These are phyloP conservation scores for Anadara kagoshimensis DNA, from an alignment of 1,140 invertebrate genomes.

Conservation along the genomic window DNA sequence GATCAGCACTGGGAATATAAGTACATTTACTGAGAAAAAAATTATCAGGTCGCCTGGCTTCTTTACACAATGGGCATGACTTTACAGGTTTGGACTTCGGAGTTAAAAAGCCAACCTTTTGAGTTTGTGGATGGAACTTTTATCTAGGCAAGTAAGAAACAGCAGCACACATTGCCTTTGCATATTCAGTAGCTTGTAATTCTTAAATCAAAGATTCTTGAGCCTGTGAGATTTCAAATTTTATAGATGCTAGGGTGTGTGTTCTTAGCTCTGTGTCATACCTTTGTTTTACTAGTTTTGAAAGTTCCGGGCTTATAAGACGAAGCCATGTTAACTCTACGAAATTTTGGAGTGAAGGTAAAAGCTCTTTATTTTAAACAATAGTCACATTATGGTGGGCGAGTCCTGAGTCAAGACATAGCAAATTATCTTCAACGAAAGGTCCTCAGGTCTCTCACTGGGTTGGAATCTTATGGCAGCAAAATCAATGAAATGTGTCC, in stretches of 20 bases:
- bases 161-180: conserved; percentile 5
- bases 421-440: conserved; percentile 47
- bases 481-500: conserved; percentile 44
- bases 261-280: conserved; percentile 45
- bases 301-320: conserved; percentile 2
- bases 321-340: conserved; percentile 34
- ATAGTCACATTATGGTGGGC: conserved; percentile 28
- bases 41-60: conserved; percentile 10
- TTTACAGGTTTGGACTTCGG: background rate
- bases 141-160: background rate
- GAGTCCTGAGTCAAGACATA: conserved; percentile 15
- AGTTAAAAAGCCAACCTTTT: background rate
- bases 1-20: conserved; percentile 8
- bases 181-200: background rate
- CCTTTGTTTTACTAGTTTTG: conserved; percentile 19
- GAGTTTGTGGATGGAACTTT: conserved; percentile 17
- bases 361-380: conserved; percentile 38
- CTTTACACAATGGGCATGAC: conserved; percentile 22
- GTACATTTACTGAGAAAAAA: conserved; percentile 28
- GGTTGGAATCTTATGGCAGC: conserved; percentile 36
- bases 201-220: background rate
- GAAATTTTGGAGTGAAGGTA: conserved; percentile 38
- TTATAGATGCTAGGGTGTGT: conserved; percentile 48
- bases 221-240: conserved; percentile 49
- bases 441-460: conserved; percentile 40